Evolutionary conservation across 2,113 vertebrate species (phyloP).

Genomic region (Lethenteron reissneri): DNA sequence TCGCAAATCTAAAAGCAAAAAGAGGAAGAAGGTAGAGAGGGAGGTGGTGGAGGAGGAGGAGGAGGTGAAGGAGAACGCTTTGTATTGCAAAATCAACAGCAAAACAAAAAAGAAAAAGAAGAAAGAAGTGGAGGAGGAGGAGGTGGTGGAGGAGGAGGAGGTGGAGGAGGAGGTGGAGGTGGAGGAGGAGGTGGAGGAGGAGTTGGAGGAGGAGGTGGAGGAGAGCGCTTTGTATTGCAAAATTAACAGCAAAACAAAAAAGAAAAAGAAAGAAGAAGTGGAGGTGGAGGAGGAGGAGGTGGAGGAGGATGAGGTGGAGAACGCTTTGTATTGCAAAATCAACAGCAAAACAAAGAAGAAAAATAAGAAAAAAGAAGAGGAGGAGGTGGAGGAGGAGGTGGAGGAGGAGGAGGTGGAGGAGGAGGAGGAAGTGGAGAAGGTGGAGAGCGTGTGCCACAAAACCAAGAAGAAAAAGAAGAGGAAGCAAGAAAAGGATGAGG

Average conservation of each 20-base stretch:
- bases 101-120: constrained; percentile 7
- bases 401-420: background rate
- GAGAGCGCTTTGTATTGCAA: background rate
- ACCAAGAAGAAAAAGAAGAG: no score
- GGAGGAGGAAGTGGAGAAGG: background rate
- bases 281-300: background rate
- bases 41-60: background rate
- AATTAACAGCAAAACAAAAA: background rate
- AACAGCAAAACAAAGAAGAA: constrained; percentile 4
- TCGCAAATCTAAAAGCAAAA: background rate
- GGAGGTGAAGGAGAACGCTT: background rate
- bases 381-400: background rate
- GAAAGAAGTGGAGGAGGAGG: background rate
- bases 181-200: background rate
- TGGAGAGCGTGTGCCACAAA: constrained; percentile 7
- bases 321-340: background rate
- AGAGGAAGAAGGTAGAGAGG: constrained; percentile 4
- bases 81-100: background rate
- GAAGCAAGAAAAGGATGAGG: no score
- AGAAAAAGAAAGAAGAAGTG: constrained; percentile 8
- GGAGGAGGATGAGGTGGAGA: background rate
- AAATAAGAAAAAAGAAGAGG: no score
- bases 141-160: background rate
- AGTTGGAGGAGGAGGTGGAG: background rate
- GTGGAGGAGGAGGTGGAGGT: background rate